These are phyloP conservation scores for Solenopsis fugax DNA, from an alignment of 1,140 invertebrate genomes.

Conservation along the genomic window DNA sequence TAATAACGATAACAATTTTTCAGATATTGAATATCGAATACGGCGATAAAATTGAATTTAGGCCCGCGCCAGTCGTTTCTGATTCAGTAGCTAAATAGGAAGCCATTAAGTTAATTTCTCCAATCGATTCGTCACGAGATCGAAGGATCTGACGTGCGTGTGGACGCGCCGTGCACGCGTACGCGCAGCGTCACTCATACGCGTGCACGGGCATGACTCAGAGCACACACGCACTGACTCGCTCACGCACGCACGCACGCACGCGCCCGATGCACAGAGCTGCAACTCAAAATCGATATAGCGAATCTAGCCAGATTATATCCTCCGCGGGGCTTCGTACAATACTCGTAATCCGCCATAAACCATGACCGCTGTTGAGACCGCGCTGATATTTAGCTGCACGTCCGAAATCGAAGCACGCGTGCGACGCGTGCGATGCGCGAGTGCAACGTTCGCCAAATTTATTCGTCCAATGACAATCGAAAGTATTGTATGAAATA, in stretches of 20 bases:
- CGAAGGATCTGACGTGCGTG: constrained; percentile 49
- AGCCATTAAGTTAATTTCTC: constrained; percentile 33
- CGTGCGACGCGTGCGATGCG: neutral
- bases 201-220: constrained; percentile 64
- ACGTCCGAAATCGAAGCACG: constrained; percentile 35
- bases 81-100: constrained; percentile 18
- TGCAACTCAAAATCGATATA: constrained; percentile 86
- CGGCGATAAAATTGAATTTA: constrained; percentile 15
- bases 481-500: neutral
- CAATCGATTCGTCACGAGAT: constrained; percentile 60
- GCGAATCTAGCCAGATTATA: constrained; percentile 86
- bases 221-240: constrained; percentile 59
- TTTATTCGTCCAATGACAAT: constrained; percentile 4
- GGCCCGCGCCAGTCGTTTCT: neutral
- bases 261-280: constrained; percentile 75
- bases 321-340: constrained; percentile 85
- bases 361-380: constrained; percentile 79
- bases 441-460: neutral
- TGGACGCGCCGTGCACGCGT: neutral
- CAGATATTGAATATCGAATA: neutral
- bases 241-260: constrained; percentile 70
- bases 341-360: constrained; percentile 82
- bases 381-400: constrained; percentile 67
- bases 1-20: constrained; percentile 13
- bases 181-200: neutral